These are phyloP conservation scores for Nyctibius bracteatus DNA, from an alignment of 2,113 vertebrate species.

Conservation along the genomic window DNA sequence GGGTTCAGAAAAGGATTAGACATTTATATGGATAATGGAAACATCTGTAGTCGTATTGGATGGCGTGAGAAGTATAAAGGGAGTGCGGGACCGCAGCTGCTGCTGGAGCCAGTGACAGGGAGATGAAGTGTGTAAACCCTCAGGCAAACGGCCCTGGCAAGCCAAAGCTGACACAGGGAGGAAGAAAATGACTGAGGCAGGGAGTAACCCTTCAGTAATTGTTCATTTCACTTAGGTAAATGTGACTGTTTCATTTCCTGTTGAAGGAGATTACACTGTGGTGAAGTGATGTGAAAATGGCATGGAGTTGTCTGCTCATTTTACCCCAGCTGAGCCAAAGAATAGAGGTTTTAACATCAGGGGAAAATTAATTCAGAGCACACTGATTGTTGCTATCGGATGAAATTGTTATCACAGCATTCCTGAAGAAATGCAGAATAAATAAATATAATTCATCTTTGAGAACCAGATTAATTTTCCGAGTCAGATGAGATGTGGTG, in stretches of 20 bases:
- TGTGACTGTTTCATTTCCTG: not conserved
- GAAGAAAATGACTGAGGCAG: not conserved
- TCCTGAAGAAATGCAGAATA: not conserved
- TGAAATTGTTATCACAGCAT: not conserved
- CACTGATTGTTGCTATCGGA: rapidly evolving
- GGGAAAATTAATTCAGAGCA: not conserved
- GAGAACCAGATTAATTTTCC: not conserved
- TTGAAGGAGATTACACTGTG: not conserved
- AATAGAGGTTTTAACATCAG: not conserved
- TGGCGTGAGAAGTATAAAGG: not conserved
- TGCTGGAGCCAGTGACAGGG: not conserved
- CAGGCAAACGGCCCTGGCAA: not conserved
- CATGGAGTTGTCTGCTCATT: rapidly evolving
- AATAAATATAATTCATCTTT: not conserved
- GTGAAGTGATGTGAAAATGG: not conserved
- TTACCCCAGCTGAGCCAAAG: rapidly evolving
- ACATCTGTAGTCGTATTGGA: not conserved
- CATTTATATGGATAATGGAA: not conserved
- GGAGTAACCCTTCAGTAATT: not conserved
- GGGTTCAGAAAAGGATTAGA: not conserved
- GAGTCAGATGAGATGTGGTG: not conserved
- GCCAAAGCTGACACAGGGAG: not conserved
- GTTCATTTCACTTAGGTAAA: not conserved
- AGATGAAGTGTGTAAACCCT: not conserved
- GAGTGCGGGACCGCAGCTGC: not conserved